These are phyloP conservation scores for Botia kubotai DNA, from an alignment of 2,797 vertebrate species.

Conservation along the genomic window DNA sequence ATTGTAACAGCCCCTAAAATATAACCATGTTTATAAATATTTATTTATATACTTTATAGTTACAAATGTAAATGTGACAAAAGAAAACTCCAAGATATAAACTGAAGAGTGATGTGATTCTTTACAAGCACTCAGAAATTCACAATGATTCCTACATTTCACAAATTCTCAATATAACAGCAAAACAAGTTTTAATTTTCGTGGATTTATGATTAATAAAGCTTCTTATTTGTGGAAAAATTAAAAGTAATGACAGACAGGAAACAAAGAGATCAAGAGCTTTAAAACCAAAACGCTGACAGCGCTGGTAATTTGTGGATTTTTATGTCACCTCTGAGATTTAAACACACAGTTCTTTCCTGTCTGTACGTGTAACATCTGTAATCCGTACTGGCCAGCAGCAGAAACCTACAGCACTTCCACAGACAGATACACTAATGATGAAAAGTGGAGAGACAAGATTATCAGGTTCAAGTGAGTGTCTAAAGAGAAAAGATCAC, in stretches of 20 bases:
- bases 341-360: neutral
- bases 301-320: neutral
- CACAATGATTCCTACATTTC: no score
- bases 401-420: neutral
- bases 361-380: neutral
- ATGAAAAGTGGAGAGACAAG: neutral
- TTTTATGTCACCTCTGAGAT: neutral
- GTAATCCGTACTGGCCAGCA: neutral
- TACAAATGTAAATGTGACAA: no score
- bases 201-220: no score
- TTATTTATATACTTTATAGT: no score
- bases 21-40: no score
- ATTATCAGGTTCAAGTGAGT: neutral
- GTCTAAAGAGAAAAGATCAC: constrained; percentile 1
- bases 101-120: no score
- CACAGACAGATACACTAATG: neutral
- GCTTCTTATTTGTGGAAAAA: neutral
- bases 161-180: no score
- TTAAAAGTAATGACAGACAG: neutral
- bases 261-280: neutral
- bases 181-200: no score
- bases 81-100: no score
- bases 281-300: neutral
- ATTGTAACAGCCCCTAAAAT: no score
- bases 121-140: no score